Percentiles rank a stretch among this genome's conserved stretches.
Conservation (phyloP, 2,113 vertebrate species). For the Mobula birostris region DNA sequence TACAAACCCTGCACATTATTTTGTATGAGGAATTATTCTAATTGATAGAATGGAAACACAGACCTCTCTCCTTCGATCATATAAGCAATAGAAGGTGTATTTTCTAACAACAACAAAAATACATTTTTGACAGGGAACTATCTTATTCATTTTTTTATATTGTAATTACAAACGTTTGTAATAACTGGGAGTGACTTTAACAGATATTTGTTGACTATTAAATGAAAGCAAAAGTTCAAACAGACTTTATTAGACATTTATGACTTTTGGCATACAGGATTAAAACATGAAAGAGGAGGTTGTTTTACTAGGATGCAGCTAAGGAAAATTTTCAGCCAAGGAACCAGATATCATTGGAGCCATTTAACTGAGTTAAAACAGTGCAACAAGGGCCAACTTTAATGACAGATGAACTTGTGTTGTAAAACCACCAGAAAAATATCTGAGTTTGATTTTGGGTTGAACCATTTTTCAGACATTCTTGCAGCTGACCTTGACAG, state of each 20-base stretch:
- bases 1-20: not conserved
- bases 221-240: not conserved
- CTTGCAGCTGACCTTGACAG: not conserved
- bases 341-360: not conserved
- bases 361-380: not conserved
- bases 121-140: not conserved
- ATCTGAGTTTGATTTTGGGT: not conserved
- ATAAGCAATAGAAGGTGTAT: not conserved
- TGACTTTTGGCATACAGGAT: not conserved
- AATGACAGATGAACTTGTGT: not conserved
- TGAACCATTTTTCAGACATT: not conserved
- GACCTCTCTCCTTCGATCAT: not conserved
- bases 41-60: not conserved
- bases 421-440: not conserved
- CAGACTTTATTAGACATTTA: not conserved
- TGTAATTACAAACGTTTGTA: not conserved
- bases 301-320: not conserved
- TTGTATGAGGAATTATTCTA: not conserved
- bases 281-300: not conserved
- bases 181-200: not conserved
- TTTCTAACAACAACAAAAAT: not conserved
- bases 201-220: not conserved
- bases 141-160: not conserved
- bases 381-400: not conserved
- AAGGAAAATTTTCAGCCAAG: not conserved